These are phyloP conservation scores for Ceratina australensis DNA, from an alignment of 1,140 invertebrate genomes.

Conservation along the genomic window DNA sequence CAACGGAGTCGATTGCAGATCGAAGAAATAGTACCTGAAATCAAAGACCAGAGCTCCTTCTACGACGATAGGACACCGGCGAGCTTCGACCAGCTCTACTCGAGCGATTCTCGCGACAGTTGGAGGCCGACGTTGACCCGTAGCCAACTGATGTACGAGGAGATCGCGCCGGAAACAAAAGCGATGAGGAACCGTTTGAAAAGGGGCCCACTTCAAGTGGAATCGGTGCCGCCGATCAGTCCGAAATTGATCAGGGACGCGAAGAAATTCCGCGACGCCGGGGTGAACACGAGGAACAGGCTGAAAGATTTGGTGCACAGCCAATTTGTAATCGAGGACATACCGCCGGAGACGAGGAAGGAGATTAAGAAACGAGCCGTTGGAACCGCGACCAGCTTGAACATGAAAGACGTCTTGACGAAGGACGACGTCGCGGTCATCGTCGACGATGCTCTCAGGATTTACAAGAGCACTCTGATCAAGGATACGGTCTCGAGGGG, in stretches of 20 bases:
- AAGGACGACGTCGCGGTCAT: constrained; percentile 60
- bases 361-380: constrained; percentile 45
- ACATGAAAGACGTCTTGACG: constrained; percentile 67
- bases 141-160: constrained; percentile 39
- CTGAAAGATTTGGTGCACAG: constrained; percentile 50
- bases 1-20: constrained; percentile 49
- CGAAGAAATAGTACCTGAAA: constrained; percentile 57
- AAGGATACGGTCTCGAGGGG: constrained; percentile 57
- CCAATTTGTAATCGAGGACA: constrained; percentile 56
- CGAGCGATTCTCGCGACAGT: constrained; percentile 30
- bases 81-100: constrained; percentile 23
- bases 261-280: constrained; percentile 54
- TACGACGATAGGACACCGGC: not conserved
- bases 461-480: constrained; percentile 58
- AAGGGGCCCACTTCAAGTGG: constrained; percentile 45
- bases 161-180: constrained; percentile 40
- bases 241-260: constrained; percentile 5
- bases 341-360: constrained; percentile 51
- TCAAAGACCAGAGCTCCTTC: constrained; percentile 27
- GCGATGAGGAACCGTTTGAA: constrained; percentile 37
- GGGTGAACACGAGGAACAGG: constrained; percentile 52
- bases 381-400: constrained; percentile 61
- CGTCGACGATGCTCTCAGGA: constrained; percentile 65
- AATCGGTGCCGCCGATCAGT: constrained; percentile 50
- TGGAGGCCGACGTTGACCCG: constrained; percentile 45